Base-by-base conservation (phyloP, 2,797 vertebrate genomes). In the Micromesistius poutassou region DNA sequence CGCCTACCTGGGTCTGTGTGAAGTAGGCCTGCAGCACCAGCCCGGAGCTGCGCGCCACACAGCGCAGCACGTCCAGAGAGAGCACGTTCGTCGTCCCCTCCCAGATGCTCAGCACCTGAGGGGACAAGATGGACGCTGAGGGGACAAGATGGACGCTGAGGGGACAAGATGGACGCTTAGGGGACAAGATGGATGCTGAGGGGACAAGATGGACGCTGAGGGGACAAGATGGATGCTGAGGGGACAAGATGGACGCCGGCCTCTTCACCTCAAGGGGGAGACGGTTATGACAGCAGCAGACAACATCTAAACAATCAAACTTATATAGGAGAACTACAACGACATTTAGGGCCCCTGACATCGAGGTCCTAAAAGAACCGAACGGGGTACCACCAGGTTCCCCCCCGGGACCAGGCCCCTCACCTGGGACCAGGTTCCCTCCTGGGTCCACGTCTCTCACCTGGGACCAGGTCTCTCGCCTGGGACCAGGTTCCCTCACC, bases 61-160 rank as follows among this genome's bases (percentile, higher is more conserved):
- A 91, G 1, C 94, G 90, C 71, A 96, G 94, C 74, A 96, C 93
- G 31, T 96, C 96, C 46, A 97, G 88, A 2, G 94, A 94, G 73
- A 96, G 84, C 81, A 96, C 85, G 22, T 96, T 95, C 1, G 95
- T 96, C 22, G 95, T 96, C 8, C 96, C 95, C 86, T 96, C 96
- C 95, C 96, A 96, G 78, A 96, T 96, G 84, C 95, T 94, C 82
- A 96, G 86, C 50, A 95, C 95, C 96, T 96, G 84, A 78, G 7
- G 78, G 77, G 71, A 72, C 72, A 75, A 36, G 22, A 50, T 8
- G 71, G 22, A 78, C n/a, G 30, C 33, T 33, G n/a, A 78, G 7
- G 78, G 77, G 70, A 72, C 72, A 75, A 36, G 22, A 50, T 8
- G 71, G 22, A 78, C n/a, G 30, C 33, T 33, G n/a, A 78, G 7